Conservation (phyloP, 2,797 vertebrate species). For the Phaenicophaeus curvirostris region DNA sequence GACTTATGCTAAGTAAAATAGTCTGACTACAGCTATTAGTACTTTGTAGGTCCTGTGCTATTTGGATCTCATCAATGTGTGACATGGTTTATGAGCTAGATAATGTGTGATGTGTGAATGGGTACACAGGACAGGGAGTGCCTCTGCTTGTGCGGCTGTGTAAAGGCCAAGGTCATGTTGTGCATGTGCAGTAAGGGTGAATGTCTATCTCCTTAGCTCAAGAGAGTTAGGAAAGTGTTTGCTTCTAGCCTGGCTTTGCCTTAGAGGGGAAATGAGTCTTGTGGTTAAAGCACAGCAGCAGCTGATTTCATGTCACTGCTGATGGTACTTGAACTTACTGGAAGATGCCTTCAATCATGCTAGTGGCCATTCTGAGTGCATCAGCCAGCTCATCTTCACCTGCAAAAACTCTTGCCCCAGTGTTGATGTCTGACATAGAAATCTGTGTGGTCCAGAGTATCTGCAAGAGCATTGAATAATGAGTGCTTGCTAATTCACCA, state of each 20-base stretch:
- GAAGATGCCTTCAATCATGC: background rate
- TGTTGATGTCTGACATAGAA: background rate
- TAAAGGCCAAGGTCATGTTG: background rate
- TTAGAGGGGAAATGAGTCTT: background rate
- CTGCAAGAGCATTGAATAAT: background rate
- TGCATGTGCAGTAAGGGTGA: background rate
- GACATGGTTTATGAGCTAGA: conserved; percentile 15
- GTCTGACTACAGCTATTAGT: conserved; percentile 17
- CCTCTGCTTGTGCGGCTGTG: background rate
- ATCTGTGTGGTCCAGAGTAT: background rate
- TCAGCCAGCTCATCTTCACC: background rate
- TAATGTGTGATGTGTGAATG: background rate
- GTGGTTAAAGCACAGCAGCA: background rate
- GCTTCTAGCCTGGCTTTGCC: background rate
- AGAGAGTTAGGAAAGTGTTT: background rate
- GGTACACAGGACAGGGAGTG: background rate
- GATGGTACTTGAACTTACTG: background rate
- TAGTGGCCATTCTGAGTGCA: background rate
- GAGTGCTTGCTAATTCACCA: background rate
- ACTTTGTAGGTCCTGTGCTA: background rate
- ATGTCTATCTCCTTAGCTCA: background rate
- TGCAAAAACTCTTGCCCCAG: background rate
- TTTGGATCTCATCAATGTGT: conserved; percentile 17
- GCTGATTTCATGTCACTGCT: background rate
- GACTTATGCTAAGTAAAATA: conserved; percentile 13